These are phyloP conservation scores for Nemoura dubitans DNA, from an alignment of 2,888 invertebrate species.

Conservation along the genomic window DNA sequence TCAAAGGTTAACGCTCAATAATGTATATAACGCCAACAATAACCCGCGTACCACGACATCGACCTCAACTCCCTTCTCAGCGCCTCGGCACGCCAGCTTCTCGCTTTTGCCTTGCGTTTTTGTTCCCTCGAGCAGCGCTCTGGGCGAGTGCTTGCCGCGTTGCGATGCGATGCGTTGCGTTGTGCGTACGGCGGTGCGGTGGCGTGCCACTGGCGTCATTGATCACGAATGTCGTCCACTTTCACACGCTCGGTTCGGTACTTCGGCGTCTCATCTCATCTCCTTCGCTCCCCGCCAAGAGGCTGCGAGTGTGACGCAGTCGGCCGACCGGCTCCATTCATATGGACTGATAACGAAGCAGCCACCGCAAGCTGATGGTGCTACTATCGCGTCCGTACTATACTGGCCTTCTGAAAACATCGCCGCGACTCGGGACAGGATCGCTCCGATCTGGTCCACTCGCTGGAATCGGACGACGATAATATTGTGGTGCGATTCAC, in stretches of 20 bases:
- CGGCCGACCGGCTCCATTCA: not conserved
- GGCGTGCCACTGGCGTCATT: not conserved
- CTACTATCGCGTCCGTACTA: not conserved
- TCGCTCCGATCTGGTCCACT: not conserved
- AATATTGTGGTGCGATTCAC: not conserved
- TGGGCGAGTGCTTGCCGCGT: no score
- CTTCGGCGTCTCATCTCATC: not conserved
- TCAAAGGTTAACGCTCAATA: not conserved
- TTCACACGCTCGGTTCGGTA: not conserved
- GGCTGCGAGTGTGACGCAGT: not conserved
- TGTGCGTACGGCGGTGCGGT: no score
- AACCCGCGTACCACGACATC: not conserved
- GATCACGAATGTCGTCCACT: not conserved
- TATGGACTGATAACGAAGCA: not conserved
- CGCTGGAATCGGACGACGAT: not conserved
- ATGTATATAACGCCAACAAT: not conserved
- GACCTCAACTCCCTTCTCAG: not conserved
- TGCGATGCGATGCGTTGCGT: no score
- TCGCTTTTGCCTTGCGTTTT: not conserved
- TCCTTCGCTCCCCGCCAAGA: not conserved
- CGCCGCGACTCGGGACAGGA: not conserved
- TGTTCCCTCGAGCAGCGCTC: not conserved
- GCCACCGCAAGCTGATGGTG: not conserved
- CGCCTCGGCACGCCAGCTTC: not conserved
- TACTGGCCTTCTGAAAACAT: conserved; percentile 4